Evolutionary conservation across 2,797 vertebrate species (phyloP), one percentile per base, ranked within the genome.

Genomic region (Notolabrus celidotus): DNA sequence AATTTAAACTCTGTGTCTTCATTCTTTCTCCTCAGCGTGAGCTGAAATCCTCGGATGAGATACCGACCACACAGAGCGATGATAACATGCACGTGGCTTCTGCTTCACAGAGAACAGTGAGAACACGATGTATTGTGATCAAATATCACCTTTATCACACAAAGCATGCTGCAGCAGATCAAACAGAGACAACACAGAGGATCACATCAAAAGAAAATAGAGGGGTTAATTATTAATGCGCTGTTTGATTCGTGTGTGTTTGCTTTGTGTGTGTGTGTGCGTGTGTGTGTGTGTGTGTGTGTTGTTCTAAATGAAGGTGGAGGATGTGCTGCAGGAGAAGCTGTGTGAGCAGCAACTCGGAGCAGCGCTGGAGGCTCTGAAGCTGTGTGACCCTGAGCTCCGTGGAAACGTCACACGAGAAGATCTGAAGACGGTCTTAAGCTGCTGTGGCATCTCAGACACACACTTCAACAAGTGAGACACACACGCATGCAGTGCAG

Each of bases 381-480:
- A 43, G 11, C 74, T 76, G 6, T 73, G 33, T 52, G 92, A 92
- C 78, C 38, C 64, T 12, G 56, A 71, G 1, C 47, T 31, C 49
- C 77, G 72, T 0, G 91, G 88, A 12, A 62, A 15, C 1, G 22
- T 92, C 29, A 71, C 39, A 17, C 80, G 39, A 74, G 86, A 77
- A 52, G 81, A 89, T 36, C 82, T 94, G 71, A 89, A 77, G 74
- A 82, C 79, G 66, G 20, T 91, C 39, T 57, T 94, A 34, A 82
- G 62, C 4, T 22, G 68, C 0, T 86, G 73, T 41, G 92, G 87
- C 52, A 63, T 94, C 49, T 84, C 89, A 1, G 80, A 87, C 5
- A 74, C 88, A 11, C 79, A 89, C 4, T 79, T 92, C 58, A 54
- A 78, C 7, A 90, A 79, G 92, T 94, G 87, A 89, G 88, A 43